These are phyloP conservation scores for Henricia sp. DNA, from an alignment of 53 echinoderm and acorn worm genomes.

Conservation along the genomic window DNA sequence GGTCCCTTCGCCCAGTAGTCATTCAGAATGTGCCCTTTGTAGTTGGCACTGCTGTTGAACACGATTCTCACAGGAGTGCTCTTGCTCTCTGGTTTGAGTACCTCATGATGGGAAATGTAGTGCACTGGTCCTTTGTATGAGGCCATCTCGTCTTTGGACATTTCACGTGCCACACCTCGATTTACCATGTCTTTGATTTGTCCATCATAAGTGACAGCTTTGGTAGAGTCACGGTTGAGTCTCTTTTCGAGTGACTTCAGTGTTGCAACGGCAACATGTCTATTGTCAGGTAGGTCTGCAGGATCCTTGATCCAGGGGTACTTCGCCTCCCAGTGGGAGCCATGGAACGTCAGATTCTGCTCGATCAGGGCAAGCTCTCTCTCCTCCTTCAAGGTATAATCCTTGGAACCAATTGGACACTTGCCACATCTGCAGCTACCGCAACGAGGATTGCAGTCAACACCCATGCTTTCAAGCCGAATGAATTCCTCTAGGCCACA, in stretches of 20 bases:
- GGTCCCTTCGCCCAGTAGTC: too few species aligned
- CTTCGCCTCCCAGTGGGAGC: not conserved
- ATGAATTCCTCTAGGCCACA: constrained; percentile 53
- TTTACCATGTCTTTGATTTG: constrained; percentile 57
- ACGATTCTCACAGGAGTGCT: constrained; percentile 25
- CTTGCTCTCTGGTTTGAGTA: too few species aligned
- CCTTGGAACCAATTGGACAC: not conserved
- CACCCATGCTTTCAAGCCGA: constrained; percentile 59
- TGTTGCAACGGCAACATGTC: constrained; percentile 5
- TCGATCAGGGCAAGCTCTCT: too few species aligned
- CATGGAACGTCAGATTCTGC: too few species aligned
- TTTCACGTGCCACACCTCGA: constrained; percentile 34
- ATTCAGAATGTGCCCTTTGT: constrained; percentile 48
- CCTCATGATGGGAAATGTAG: too few species aligned
- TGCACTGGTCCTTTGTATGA: constrained; percentile 36
- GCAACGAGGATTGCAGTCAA: constrained; percentile 46
- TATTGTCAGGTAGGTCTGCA: too few species aligned
- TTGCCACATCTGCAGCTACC: too few species aligned
- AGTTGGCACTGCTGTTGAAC: constrained; percentile 59
- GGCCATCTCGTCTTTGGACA: constrained; percentile 19
- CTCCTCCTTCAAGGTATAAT: too few species aligned
- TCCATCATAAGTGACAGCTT: too few species aligned
- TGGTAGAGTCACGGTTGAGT: too few species aligned
- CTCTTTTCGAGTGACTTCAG: too few species aligned
- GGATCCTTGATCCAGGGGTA: too few species aligned